phyloP scores from a whole-genome alignment of 1,140 invertebrate genomes.

The Octopus bimaculoides region DNA sequence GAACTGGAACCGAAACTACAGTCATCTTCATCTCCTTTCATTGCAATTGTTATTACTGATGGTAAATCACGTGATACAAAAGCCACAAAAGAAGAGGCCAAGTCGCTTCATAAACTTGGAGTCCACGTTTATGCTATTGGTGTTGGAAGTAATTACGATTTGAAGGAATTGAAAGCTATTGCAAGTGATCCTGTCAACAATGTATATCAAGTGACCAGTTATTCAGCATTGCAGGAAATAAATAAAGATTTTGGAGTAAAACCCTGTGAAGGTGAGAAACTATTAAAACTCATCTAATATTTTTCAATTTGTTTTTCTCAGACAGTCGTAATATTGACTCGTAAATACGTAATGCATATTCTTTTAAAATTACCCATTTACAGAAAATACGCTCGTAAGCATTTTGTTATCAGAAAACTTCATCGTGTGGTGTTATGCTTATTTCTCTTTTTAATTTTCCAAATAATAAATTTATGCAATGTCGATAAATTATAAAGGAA shows the following conservation, averaged over 20 bases:
- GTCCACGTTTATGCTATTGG: conserved; percentile 38
- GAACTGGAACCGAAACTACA: background rate
- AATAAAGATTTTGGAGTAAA: conserved; percentile 24
- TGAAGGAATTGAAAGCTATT: conserved; percentile 31
- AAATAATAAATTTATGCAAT: too few relatives aligned
- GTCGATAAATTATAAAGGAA: too few relatives aligned
- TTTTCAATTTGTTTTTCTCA: too few relatives aligned
- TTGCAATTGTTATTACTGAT: conserved; percentile 43
- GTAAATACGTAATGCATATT: too few relatives aligned
- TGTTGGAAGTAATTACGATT: conserved; percentile 28
- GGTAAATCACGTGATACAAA: conserved; percentile 30
- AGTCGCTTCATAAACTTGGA: conserved; percentile 16
- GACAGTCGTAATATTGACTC: too few relatives aligned
- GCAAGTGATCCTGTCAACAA: conserved; percentile 28
- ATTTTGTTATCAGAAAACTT: too few relatives aligned
- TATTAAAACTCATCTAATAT: too few relatives aligned
- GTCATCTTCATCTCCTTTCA: conserved; percentile 22
- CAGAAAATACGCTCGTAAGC: too few relatives aligned
- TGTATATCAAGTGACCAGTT: conserved; percentile 33
- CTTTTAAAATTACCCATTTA: too few relatives aligned
- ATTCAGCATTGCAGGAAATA: conserved; percentile 31
- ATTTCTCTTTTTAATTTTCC: too few relatives aligned
- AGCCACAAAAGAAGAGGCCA: conserved; percentile 19
- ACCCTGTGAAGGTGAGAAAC: conserved; percentile 35
- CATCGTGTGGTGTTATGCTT: too few relatives aligned